Base-by-base conservation (phyloP, 2,113 vertebrate genomes). In the Asarcornis scutulata region DNA sequence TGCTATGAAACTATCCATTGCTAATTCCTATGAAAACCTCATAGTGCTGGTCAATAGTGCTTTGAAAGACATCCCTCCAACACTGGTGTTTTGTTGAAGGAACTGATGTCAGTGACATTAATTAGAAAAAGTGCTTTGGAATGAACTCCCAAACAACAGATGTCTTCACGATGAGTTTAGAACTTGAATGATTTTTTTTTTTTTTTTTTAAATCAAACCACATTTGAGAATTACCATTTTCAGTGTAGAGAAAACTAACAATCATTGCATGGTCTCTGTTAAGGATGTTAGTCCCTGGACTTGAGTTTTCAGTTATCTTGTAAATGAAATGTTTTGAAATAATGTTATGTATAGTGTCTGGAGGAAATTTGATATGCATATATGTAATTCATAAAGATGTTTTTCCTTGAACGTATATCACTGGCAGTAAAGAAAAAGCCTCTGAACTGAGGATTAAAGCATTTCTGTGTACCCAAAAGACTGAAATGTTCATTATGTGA, bases 11-110 rank as follows among this genome's bases (percentile, higher is more conserved):
- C 27, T 55, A 10, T 46, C 13, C 23, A 3, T 20, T 46, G 27
- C 13, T 52, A 46, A 71, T 79, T 87, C 29, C 20, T 48, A 0
- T 60, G 13, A 36, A 48, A 62, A 14, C 36, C 26, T 11, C 27
- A 0, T 17, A 1, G 4, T 73, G 2, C 48, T 79, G 20, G 9
- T 71, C 75, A 56, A 1, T 9, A 0, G 1, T 20, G 3, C 23
- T 81, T 55, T 40, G 80, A 68, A 64, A 78, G 58, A 17, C 6
- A 8, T 56, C 55, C 25, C 13, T 91, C 32, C 34, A 31, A 2
- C 2, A 3, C 11, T 56, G 11, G 20, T 5, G 72, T 86, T 73
- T 17, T 56, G 48, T 56, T 87, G 73, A 40, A 23, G 40, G 40
- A 79, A 3, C 11, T 31, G 40, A 20, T 17, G 7, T n/a, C 17